A percentile compares a stretch with the other conserved stretches of the same genome.
phyloP scores from a whole-genome alignment of 2,888 invertebrate genomes.

The Cheilosia scutellata region DNA sequence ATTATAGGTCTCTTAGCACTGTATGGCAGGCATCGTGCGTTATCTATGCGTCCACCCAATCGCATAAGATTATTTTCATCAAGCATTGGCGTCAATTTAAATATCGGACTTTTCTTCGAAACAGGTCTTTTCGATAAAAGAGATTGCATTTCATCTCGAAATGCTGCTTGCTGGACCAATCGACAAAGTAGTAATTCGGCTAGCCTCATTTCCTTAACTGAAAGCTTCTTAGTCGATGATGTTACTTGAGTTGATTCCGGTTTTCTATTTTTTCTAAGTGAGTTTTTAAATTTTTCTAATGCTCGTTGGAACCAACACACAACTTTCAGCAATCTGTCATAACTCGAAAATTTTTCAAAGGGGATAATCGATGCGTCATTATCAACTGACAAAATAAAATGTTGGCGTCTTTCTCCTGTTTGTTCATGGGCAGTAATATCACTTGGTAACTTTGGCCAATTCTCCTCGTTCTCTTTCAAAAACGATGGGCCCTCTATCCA shows the following conservation, averaged over 20 bases:
- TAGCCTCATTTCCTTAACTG: constrained; percentile 2
- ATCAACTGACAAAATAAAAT: not conserved
- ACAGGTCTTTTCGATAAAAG: constrained; percentile 5
- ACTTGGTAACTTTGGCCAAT: not conserved
- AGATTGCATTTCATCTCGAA: not conserved
- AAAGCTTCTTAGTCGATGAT: not conserved
- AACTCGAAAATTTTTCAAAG: constrained; percentile 37
- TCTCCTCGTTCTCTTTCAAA: not conserved
- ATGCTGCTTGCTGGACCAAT: constrained; percentile 14
- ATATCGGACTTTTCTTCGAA: constrained; percentile 27
- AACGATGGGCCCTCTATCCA: not conserved
- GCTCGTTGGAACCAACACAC: constrained; percentile 26
- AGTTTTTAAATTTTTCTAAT: not conserved
- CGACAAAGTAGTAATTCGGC: constrained; percentile 23
- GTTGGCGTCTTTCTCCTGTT: not conserved
- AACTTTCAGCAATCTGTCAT: constrained; percentile 32
- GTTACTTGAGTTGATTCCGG: not conserved
- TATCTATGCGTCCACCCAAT: constrained; percentile 31
- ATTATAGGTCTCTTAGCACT: not conserved
- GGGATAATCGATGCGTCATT: constrained; percentile 20
- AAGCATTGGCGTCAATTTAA: constrained; percentile 21
- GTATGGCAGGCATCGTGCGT: constrained; percentile 25
- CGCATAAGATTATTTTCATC: constrained; percentile 34
- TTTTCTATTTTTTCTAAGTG: not conserved
- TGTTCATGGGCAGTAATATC: not conserved